Evolutionary conservation across 1,140 invertebrate genomes (phyloP), one percentile per base, ranked within the genome.

Genomic region (Cherax destructor): DNA sequence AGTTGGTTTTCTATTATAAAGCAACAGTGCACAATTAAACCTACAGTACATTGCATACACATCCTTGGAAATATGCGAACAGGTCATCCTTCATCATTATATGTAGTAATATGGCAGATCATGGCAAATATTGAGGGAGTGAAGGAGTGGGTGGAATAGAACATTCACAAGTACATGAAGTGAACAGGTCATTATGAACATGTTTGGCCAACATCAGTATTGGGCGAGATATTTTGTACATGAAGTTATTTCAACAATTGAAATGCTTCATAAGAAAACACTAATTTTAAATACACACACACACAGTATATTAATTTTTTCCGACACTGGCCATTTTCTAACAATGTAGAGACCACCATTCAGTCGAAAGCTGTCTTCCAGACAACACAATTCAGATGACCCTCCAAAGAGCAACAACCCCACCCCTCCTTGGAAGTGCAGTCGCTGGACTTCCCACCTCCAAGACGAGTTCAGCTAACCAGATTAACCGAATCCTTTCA

Each of bases 191-290:
- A 74, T 30, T n/a, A 74, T 74, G 5, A 74, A 30, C 16, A 74
- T 74, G 5, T 30, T 74, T 74, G 3, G 24, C 21, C 7, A 74
- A 74, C 69, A 74, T 74, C 21, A 69, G 21, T 18, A 69, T 21
- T 74, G 24, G 69, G 24, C 69, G 30, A 74, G 69, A 74, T 30
- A 74, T 24, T 74, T 74, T 74, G 69, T 74, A 74, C 69, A 74
- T 74, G 65, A 21, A n/a, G 65, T 41, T 41, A 69, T 69, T 13
- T 56, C 9, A 56, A 56, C 52, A 56, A 10, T 6, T 9, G 13
- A 56, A 10, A 56, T 56, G 52, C 13, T 56, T 10, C 9, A 9
- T 13, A 41, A 41, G 30, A 56, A 56, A 56, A 56, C 52, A 56
- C 52, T 56, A 56, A 56, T 10, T 41, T 41, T 41, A 41, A 41